Evolutionary conservation across 2,888 invertebrate species (phyloP).

Genomic region (Lymantria dispar): DNA sequence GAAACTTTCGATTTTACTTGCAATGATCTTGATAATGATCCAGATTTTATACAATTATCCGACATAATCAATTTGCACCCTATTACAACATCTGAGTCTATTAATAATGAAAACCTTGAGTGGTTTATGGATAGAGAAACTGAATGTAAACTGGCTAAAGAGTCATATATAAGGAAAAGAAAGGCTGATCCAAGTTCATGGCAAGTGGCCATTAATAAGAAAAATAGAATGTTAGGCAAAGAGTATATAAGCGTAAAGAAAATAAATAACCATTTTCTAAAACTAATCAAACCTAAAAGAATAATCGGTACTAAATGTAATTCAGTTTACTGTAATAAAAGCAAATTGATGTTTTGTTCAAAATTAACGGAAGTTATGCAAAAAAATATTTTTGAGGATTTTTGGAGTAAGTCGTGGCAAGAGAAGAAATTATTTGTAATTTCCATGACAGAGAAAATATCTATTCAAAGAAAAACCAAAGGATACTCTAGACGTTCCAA

Average conservation of each 20-base stretch:
- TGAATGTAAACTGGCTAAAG: background rate
- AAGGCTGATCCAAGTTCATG: background rate
- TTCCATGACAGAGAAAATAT: slow-evolving; percentile 5
- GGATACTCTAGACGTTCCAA: slow-evolving; percentile 10
- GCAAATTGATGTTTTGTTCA: slow-evolving; percentile 1
- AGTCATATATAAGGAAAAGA: background rate
- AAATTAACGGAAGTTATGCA: background rate
- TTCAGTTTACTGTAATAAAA: background rate
- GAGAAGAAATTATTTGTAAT: slow-evolving; percentile 1
- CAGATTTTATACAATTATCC: background rate
- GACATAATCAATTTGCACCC: background rate
- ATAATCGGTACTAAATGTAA: background rate
- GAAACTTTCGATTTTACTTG: background rate
- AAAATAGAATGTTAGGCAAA: background rate
- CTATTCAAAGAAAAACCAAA: slow-evolving; percentile 2
- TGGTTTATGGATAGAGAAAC: background rate
- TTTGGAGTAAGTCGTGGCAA: background rate
- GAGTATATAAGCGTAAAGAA: background rate
- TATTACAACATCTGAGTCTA: background rate
- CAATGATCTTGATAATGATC: background rate
- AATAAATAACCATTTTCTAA: background rate
- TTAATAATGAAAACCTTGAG: background rate
- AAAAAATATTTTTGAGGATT: background rate
- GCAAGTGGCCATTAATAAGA: background rate
- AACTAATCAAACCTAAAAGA: background rate